Percentiles rank a stretch among this genome's conserved stretches.
phyloP scores from a whole-genome alignment of 2,888 invertebrate genomes.

The Microctonus hyperodae region DNA sequence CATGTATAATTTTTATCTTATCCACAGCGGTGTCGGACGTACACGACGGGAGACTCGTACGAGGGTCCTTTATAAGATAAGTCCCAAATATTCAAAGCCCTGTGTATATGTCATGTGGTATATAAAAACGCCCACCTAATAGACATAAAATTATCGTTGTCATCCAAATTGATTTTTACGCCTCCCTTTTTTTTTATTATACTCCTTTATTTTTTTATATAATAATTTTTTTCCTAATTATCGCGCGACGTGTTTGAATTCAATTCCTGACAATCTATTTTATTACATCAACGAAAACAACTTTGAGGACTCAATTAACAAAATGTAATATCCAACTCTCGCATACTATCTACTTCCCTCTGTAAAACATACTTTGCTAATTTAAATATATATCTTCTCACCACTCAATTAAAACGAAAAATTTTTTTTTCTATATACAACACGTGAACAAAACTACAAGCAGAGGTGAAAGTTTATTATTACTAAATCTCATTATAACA shows the following conservation, averaged over 20 bases:
- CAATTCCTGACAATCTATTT: not conserved
- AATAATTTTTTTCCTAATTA: not conserved
- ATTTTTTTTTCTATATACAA: too few species aligned
- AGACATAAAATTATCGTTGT: conserved; percentile 1
- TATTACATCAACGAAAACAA: not conserved
- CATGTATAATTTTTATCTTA: conserved; percentile 49
- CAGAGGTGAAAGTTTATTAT: too few species aligned
- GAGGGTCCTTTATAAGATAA: conserved; percentile 42
- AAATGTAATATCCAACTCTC: not conserved
- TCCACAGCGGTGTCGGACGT: conserved; percentile 41
- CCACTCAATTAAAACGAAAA: not conserved
- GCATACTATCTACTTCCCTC: not conserved
- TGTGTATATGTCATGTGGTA: not conserved
- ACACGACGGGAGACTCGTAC: conserved; percentile 40
- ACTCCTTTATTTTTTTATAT: not conserved
- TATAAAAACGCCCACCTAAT: conserved; percentile 9
- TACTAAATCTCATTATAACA: too few species aligned
- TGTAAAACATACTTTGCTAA: not conserved
- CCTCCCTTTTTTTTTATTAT: not conserved
- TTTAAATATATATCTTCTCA: not conserved
- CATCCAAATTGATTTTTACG: conserved; percentile 3
- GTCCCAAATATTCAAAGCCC: conserved; percentile 33
- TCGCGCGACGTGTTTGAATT: not conserved
- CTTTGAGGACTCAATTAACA: not conserved
- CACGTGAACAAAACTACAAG: too few species aligned